A percentile compares a stretch with the other conserved stretches of the same genome.
phyloP scores from a whole-genome alignment of 2,113 vertebrate species.

The Andinoacara biseriatus region DNA sequence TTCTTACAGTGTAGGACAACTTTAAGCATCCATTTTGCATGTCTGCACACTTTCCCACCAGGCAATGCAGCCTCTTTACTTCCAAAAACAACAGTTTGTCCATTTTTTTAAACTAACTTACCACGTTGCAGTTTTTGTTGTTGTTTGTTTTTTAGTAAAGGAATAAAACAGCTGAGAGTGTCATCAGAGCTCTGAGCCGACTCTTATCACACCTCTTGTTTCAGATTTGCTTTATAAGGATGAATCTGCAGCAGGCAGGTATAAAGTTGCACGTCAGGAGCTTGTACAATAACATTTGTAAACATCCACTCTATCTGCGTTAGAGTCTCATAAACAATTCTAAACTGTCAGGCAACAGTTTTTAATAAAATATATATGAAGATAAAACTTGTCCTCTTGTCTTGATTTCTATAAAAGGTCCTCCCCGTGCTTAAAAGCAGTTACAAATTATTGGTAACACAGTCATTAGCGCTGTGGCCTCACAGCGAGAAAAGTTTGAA shows the following conservation, averaged over 20 bases:
- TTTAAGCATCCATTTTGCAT: background rate
- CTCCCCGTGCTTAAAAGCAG: background rate
- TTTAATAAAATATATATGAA: constrained; percentile 70
- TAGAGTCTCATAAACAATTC: constrained; percentile 60
- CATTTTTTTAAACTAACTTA: background rate
- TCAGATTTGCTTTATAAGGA: background rate
- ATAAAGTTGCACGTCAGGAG: background rate
- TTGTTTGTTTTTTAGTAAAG: constrained; percentile 16
- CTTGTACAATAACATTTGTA: constrained; percentile 60
- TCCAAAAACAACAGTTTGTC: constrained; percentile 13
- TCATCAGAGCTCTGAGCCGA: constrained; percentile 4
- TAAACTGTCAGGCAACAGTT: constrained; percentile 81
- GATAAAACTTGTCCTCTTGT: background rate
- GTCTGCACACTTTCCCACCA: constrained; percentile 40
- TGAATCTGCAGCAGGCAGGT: constrained; percentile 11
- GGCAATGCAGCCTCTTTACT: constrained; percentile 28
- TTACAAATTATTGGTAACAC: background rate
- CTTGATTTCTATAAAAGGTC: constrained; percentile 8
- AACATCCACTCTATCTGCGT: constrained; percentile 47
- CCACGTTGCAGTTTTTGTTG: constrained; percentile 47
- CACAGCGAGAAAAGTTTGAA: background rate
- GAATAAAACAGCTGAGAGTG: background rate
- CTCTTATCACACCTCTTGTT: background rate
- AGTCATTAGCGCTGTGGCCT: background rate
- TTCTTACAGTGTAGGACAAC: background rate